Evolutionary conservation across 2,113 vertebrate species (phyloP), one percentile per base, ranked within the genome.

Genomic region (Grammomys dolichurus): DNA sequence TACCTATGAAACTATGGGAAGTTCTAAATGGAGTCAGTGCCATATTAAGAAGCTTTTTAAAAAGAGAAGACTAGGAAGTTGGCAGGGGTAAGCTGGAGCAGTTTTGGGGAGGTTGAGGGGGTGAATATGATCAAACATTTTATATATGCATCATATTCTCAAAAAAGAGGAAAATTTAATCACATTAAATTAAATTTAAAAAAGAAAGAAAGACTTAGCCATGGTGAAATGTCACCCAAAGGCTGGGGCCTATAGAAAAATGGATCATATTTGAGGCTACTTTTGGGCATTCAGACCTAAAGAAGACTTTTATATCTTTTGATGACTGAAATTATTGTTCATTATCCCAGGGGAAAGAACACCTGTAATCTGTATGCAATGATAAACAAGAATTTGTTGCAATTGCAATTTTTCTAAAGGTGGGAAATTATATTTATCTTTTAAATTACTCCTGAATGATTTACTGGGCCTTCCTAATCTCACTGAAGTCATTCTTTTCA

Each of bases 401-500:
- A 80, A 33, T 28, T 75, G 5, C 80, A 22, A 24, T 91, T 93
- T 75, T 28, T 73, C 56, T 87, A 48, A 56, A 73, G 33, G 46
- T 90, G 31, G 65, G 9, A 96, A 89, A 96, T 89, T 16, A 43
- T 8, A 92, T 75, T 89, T 94, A 58, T 48, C 20, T 93, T 69
- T 91, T 94, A 46, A 95, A 84, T 2, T 56, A 5, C 73, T 90
- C 86, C 54, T 48, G 46, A 28, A 75, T 65, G 31, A 88, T 54
- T 84, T 91, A 58, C 58, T 60, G 36, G 46, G 4, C 72, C 36
- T 89, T 94, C 33, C 12, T 91, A 91, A 78, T 36, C 77, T 48
- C 26, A 85, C 60, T 91, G 10, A 94, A 95, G 14, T 77, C 67
- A 96, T 73, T 89, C 69, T 95, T 89, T 96, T 65, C 26, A 63